phyloP scores from a whole-genome alignment of 92 coral and sea anemone genomes.

The Parazoanthus atlanticus region DNA sequence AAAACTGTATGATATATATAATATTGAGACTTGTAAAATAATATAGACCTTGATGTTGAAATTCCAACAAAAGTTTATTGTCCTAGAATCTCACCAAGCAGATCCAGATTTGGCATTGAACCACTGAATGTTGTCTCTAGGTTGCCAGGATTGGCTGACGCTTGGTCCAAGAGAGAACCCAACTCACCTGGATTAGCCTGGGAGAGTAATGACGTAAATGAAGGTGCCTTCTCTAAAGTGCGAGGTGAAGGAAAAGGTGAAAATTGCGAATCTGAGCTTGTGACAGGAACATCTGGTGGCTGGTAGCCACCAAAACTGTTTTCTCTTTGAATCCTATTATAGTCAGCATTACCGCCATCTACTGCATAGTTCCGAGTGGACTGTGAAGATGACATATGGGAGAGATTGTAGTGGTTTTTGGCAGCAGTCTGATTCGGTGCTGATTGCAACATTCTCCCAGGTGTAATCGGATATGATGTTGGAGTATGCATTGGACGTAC shows the following conservation, averaged over 20 bases:
- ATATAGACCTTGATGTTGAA: neutral
- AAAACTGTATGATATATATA: conserved; percentile 22
- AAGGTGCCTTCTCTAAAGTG: conserved; percentile 85
- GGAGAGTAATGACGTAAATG: conserved; percentile 67
- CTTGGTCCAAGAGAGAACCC: conserved; percentile 73
- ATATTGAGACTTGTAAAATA: conserved; percentile 13
- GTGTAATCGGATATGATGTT: neutral
- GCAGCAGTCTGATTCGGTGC: conserved; percentile 15
- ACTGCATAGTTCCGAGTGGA: conserved; percentile 13
- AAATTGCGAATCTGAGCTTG: conserved; percentile 63
- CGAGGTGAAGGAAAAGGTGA: conserved; percentile 70
- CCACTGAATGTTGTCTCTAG: conserved; percentile 91
- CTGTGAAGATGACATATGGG: conserved; percentile 38
- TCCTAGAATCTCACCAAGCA: conserved; percentile 86
- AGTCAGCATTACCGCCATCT: conserved; percentile 9
- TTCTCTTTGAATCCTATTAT: conserved; percentile 37
- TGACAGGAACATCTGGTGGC: conserved; percentile 34
- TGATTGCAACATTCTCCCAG: conserved; percentile 32
- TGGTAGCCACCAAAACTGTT: conserved; percentile 21
- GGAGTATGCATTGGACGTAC: conserved; percentile 26
- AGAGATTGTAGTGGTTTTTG: conserved; percentile 15
- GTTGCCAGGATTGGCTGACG: conserved; percentile 72
- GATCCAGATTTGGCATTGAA: conserved; percentile 87
- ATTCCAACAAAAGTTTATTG: conserved; percentile 12
- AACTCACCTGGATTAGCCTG: conserved; percentile 36